Percentiles rank a stretch among this genome's conserved stretches.
Evolutionary conservation across 2,113 vertebrate species (phyloP).

Genomic region (Megatriorchis doriae): DNA sequence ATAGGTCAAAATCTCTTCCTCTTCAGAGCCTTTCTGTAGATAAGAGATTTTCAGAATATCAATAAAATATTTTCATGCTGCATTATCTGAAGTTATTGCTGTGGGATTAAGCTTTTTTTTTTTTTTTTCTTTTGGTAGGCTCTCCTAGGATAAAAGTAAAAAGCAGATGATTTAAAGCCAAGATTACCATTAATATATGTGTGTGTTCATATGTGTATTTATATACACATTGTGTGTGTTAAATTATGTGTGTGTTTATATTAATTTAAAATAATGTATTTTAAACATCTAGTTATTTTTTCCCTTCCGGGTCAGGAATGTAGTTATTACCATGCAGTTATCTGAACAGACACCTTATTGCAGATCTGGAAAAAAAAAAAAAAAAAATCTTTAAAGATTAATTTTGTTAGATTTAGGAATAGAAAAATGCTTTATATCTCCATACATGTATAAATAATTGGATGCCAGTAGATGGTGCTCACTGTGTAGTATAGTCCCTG

Average conservation of each 20-base stretch:
- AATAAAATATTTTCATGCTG: neutral
- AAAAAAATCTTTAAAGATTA: neutral
- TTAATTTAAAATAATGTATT: neutral
- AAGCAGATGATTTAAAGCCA: neutral
- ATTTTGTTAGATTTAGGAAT: neutral
- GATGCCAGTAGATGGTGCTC: slow-evolving; percentile 53
- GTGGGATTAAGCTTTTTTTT: neutral
- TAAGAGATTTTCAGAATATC: neutral
- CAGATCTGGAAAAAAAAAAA: neutral
- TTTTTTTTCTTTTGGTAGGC: neutral
- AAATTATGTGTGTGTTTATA: neutral
- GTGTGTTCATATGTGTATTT: neutral
- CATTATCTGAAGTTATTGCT: neutral
- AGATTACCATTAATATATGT: neutral
- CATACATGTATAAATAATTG: neutral
- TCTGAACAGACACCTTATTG: neutral
- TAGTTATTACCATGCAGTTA: neutral
- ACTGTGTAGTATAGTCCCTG: slow-evolving; percentile 15
- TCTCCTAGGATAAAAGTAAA: neutral
- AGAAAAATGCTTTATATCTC: neutral
- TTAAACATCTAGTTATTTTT: neutral
- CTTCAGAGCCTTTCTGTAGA: neutral
- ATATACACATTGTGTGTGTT: neutral
- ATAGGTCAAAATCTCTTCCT: neutral
- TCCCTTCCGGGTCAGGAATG: neutral